Percentiles rank a stretch among this genome's conserved stretches.
phyloP scores from a whole-genome alignment of 2,888 invertebrate species.

The Chorisops tibialis region DNA sequence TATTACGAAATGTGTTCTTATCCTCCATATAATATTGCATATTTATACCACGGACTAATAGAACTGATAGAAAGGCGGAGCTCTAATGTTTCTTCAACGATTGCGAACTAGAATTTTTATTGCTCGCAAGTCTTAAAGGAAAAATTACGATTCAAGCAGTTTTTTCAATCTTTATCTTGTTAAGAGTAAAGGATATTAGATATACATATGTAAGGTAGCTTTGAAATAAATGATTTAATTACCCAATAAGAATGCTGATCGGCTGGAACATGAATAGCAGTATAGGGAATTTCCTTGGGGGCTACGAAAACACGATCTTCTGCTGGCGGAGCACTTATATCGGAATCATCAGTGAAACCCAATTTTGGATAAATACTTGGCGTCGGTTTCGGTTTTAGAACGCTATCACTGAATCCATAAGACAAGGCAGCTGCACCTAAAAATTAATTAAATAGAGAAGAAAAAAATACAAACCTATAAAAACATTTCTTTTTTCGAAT shows the following conservation, averaged over 20 bases:
- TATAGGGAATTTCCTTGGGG: conserved; percentile 44
- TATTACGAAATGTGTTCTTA: too few species aligned
- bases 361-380: conserved; percentile 36
- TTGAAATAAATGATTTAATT: conserved; percentile 27
- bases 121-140: too few species aligned
- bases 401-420: conserved; percentile 20
- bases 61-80: too few species aligned
- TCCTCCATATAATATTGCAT: too few species aligned
- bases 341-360: conserved; percentile 39
- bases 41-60: too few species aligned
- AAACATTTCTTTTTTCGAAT: neutral
- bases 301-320: conserved; percentile 41
- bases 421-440: conserved; percentile 8
- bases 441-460: conserved; percentile 2
- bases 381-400: conserved; percentile 35
- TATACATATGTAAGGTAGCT: too few species aligned
- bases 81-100: too few species aligned
- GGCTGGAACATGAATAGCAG: conserved; percentile 47
- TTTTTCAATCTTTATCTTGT: too few species aligned
- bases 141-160: too few species aligned
- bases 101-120: too few species aligned
- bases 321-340: conserved; percentile 38
- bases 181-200: too few species aligned
- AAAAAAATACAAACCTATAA: neutral
- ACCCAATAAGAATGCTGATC: conserved; percentile 50